Conservation (phyloP, 1,140 invertebrate species). For the Lepidurus arcticus region DNA sequence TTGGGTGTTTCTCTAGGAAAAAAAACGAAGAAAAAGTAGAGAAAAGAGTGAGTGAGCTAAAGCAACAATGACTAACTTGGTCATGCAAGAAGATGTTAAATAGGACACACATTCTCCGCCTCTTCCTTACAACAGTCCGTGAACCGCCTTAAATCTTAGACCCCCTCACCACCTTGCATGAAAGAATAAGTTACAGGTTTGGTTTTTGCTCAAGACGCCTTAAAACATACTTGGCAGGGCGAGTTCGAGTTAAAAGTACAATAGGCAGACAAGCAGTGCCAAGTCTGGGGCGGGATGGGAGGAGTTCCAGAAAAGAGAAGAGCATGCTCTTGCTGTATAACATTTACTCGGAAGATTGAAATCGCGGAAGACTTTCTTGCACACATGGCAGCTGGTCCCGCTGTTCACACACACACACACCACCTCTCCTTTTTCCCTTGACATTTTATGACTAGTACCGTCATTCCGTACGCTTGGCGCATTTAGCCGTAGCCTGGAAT, state of each 20-base stretch:
- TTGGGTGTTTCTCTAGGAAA: not conserved
- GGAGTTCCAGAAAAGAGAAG: not conserved
- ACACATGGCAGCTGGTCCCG: conserved; percentile 3
- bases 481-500: not conserved
- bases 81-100: conserved; percentile 10
- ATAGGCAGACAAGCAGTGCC: not conserved
- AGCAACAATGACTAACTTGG: conserved; percentile 19
- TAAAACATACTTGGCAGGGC: not conserved
- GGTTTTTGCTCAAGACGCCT: conserved; percentile 6
- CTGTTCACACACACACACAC: conserved; percentile 2
- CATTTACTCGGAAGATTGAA: conserved; percentile 14
- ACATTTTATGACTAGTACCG: not conserved
- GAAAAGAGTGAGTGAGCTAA: not conserved
- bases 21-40: not conserved
- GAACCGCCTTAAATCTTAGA: not conserved
- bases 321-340: not conserved
- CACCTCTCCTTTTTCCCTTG: not conserved
- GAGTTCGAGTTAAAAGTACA: not conserved
- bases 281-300: not conserved
- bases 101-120: not conserved
- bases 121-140: not conserved
- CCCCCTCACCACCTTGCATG: not conserved
- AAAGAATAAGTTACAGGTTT: conserved; percentile 16
- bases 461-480: conserved; percentile 17
- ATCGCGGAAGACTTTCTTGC: conserved; percentile 13